Base-by-base conservation (phyloP, 2,797 vertebrate species). In the Danionella dracula region DNA sequence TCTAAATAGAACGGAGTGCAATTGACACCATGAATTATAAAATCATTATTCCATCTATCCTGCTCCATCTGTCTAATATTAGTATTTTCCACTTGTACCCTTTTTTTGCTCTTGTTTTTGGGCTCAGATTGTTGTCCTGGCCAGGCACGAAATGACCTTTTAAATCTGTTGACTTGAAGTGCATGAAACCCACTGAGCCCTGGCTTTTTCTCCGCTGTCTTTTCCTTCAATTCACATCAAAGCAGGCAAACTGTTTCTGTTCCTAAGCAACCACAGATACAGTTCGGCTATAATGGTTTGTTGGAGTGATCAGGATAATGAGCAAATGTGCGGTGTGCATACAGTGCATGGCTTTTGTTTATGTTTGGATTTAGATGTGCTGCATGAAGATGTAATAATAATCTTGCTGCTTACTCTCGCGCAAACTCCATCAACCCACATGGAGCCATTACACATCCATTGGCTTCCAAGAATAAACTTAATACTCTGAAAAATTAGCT, bases 261-360 rank as follows among this genome's bases (percentile, higher is more conserved):
- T 57, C 46, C 63, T 31, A 40, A 57, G 63, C 34, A 66, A 66
- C 63, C 21, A 2, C 12, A 57, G 8, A 49, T 38, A 56, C 41
- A 45, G 51, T 57, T 66, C 20, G 23, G 17, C 12, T 40, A 15
- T 56, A 29, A 37, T 45, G 29, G 35, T 61, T 54, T 49, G 48
- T 53, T 54, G 38, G 31, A 46, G 56, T 68, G 29, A 53, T 51
- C 38, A 44, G 40, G 40, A 60, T 45, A 61, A 35, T 27, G n/a
- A 54, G 32, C 1, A 5, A 23, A 29, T 2, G 8, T 9, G 1
- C 11, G 29, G 46, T 60, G 42, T 50, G 46, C 5, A 59, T 45
- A 68, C 48, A 60, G 48, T 19, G 6, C 27, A 16, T 70, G 68
- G 16, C 10, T 19, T 46, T 56, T 70, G 68, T 57, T 70, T 57